phyloP scores from a whole-genome alignment of 1,140 invertebrate genomes.

The Drosophila littoralis region DNA sequence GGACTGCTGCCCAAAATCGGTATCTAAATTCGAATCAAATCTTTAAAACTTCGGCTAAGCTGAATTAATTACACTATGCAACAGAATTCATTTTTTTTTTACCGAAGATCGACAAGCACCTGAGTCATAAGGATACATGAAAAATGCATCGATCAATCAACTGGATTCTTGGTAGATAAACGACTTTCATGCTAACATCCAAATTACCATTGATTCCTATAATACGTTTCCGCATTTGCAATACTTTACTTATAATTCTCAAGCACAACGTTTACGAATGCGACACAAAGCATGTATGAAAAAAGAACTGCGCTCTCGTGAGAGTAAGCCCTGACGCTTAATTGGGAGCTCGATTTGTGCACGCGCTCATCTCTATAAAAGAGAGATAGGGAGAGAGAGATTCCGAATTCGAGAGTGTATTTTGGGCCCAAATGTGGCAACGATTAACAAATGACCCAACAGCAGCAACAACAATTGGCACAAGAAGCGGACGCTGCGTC shows the following conservation, averaged over 20 bases:
- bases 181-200: too few relatives aligned
- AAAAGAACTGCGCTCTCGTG: neutral
- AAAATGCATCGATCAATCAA: too few relatives aligned
- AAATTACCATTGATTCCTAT: too few relatives aligned
- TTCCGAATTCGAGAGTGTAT: neutral
- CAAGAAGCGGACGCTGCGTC: conserved; percentile 4
- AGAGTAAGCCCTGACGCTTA: neutral
- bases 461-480: conserved; percentile 10
- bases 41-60: neutral
- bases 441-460: conserved; percentile 6
- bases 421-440: neutral
- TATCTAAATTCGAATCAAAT: neutral
- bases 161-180: too few relatives aligned
- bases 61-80: neutral
- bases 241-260: too few relatives aligned
- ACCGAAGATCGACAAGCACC: too few relatives aligned
- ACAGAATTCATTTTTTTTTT: too few relatives aligned
- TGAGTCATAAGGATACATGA: too few relatives aligned
- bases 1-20: neutral
- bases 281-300: neutral
- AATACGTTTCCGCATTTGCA: too few relatives aligned
- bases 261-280: neutral
- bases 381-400: neutral
- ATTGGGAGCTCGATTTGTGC: neutral
- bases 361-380: neutral